A percentile compares a stretch with the other conserved stretches of the same genome.
Conservation (phyloP, 2,797 vertebrate genomes). For the Tiaroga cobitis region DNA sequence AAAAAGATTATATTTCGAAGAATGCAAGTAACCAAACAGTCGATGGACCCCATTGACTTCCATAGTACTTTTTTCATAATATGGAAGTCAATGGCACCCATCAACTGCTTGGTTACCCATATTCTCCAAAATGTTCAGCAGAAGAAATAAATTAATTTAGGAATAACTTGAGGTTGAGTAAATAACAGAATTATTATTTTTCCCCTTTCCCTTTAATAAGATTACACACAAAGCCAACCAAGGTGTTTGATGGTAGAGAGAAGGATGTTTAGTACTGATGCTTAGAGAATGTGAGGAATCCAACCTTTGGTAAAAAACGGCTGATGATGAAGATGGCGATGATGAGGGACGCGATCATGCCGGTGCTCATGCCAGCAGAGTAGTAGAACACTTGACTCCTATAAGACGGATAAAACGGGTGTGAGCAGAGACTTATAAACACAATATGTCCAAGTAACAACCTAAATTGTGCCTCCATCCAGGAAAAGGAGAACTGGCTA, state of each 20-base stretch:
- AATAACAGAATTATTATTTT: background rate
- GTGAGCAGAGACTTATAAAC: background rate
- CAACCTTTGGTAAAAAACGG: slow-evolving; percentile 90
- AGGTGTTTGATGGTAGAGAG: background rate
- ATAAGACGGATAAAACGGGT: background rate
- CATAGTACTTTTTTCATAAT: background rate
- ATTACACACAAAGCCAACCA: background rate
- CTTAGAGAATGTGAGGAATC: background rate
- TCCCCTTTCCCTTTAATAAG: background rate
- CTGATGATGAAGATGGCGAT: slow-evolving; percentile 88
- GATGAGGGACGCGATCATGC: slow-evolving; percentile 89
- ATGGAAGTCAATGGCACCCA: background rate
- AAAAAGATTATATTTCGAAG: background rate
- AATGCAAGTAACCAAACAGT: background rate
- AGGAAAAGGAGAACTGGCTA: background rate
- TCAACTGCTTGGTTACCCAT: background rate
- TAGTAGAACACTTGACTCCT: slow-evolving; percentile 96
- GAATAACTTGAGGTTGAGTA: background rate
- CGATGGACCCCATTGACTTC: background rate
- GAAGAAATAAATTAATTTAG: background rate
- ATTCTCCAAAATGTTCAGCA: background rate
- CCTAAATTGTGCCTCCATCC: background rate
- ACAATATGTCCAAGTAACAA: background rate
- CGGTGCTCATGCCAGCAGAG: slow-evolving; percentile 90
- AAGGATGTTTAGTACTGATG: background rate